These are phyloP conservation scores for Ardeotis arabs DNA, from an alignment of 2,113 vertebrate species.

Conservation along the genomic window DNA sequence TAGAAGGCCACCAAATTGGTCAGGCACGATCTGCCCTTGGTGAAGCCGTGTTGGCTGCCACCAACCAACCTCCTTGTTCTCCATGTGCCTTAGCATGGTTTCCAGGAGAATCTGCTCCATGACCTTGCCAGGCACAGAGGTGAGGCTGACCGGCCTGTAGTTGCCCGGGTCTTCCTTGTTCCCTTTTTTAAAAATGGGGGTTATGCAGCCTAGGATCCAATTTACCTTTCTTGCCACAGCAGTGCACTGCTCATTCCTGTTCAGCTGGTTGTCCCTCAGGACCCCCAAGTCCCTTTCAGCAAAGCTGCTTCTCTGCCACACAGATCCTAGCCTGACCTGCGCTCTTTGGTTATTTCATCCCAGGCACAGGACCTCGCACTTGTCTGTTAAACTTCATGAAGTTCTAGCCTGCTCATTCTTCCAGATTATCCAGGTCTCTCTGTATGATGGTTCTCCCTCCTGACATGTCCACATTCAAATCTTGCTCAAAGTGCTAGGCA, in stretches of 20 bases:
- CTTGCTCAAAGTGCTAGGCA: not conserved
- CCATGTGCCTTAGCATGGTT: too few species aligned
- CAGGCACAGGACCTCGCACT: not conserved
- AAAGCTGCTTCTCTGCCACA: not conserved
- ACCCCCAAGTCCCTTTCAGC: not conserved
- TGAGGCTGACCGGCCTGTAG: too few species aligned
- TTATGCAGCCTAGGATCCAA: not conserved
- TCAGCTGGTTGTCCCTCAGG: not conserved
- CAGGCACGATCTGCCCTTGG: too few species aligned
- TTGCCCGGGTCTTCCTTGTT: too few species aligned
- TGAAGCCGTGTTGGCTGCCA: too few species aligned
- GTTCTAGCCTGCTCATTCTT: not conserved
- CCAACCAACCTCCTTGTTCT: too few species aligned
- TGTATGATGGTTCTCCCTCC: not conserved
- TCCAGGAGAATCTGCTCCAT: too few species aligned
- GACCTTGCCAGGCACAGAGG: too few species aligned
- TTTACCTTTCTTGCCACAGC: not conserved
- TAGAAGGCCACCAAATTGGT: too few species aligned
- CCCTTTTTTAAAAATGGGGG: too few species aligned
- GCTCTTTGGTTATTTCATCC: not conserved
- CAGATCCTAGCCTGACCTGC: not conserved
- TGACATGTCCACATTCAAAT: fast-evolving
- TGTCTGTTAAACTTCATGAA: not conserved
- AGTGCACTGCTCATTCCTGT: not conserved
- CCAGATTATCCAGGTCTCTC: not conserved